Evolutionary conservation across 2,113 vertebrate genomes (phyloP).

Genomic region (Sylvietta virens): DNA sequence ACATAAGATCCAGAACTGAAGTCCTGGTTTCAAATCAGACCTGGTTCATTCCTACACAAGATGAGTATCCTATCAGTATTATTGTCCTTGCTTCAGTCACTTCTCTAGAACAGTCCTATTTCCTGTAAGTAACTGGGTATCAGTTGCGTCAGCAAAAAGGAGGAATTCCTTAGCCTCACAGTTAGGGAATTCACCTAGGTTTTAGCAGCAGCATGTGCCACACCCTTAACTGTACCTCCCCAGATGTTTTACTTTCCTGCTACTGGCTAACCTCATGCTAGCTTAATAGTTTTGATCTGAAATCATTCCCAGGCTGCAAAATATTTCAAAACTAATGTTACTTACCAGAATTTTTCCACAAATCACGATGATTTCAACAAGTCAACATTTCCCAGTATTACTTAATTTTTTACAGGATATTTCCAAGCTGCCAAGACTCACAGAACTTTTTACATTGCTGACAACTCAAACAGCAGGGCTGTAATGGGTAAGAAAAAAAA

Average conservation of each 20-base stretch:
- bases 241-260: not conserved
- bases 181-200: not conserved
- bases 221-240: not conserved
- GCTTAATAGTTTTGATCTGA: not conserved
- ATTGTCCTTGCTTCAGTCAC: not conserved
- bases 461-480: not conserved
- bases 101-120: not conserved
- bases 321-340: not conserved
- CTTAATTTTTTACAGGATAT: not conserved
- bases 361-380: not conserved
- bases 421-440: not conserved
- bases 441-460: not conserved
- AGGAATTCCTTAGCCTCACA: not conserved
- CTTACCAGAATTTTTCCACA: not conserved
- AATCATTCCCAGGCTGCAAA: not conserved
- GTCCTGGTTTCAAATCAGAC: not conserved
- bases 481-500: not conserved
- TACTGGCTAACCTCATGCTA: not conserved
- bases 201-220: not conserved
- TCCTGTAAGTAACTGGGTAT: not conserved
- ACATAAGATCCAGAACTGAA: not conserved
- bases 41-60: accelerated
- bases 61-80: accelerated
- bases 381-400: not conserved
- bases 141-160: not conserved